Conservation (phyloP, 2,888 invertebrate genomes). For the Idaea aversata region DNA sequence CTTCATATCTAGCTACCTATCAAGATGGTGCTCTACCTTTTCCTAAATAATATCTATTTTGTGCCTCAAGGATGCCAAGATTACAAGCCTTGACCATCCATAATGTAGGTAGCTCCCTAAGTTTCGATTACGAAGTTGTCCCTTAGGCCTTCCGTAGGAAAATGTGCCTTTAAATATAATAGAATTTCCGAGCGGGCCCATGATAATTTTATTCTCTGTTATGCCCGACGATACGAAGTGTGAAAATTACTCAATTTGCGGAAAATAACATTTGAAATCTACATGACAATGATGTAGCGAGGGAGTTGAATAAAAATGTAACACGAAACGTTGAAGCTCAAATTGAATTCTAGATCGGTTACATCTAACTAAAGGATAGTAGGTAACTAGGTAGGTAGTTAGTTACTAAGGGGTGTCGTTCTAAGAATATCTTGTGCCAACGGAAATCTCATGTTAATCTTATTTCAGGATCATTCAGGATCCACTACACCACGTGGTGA, state of each 20-base stretch:
- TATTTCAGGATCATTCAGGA: slow-evolving; percentile 59
- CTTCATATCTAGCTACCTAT: no score
- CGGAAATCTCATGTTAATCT: background rate
- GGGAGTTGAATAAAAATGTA: background rate
- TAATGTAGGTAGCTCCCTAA: no score
- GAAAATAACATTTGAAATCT: background rate
- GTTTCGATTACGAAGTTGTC: background rate
- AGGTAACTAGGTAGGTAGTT: no score
- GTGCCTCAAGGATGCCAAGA: no score
- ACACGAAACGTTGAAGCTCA: background rate
- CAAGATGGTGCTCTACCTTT: no score
- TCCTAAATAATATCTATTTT: no score
- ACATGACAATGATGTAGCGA: background rate
- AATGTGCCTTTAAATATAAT: background rate
- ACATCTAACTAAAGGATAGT: no score
- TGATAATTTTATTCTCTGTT: background rate
- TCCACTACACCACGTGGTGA: slow-evolving; percentile 58
- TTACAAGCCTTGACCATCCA: no score
- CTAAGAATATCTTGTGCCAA: background rate
- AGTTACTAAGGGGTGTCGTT: no score
- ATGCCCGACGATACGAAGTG: background rate
- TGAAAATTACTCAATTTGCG: background rate
- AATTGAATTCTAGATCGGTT: background rate
- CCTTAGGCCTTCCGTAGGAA: background rate
- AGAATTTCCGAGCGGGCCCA: background rate